Base-by-base conservation (phyloP, 2,888 invertebrate genomes). In the Acanthosepion lycidas region DNA sequence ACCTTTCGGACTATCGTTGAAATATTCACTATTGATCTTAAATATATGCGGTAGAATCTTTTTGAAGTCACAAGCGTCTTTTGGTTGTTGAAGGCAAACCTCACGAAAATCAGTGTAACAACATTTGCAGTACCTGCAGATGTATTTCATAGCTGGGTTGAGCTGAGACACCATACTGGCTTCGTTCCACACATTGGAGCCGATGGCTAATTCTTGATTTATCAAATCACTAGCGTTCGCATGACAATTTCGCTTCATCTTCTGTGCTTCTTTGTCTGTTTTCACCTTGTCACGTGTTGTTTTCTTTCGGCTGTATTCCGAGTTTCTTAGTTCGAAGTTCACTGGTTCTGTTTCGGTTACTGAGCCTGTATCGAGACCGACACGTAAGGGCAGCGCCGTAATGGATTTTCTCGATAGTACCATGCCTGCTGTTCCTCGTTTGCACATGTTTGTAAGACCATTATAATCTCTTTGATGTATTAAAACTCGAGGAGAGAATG, bases 401-500 rank as follows among this genome's bases (percentile, higher is more conserved):
- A 78, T 15, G 1, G 78, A 78, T 78, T 78, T 78, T 5, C 5
- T n/a, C 18, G 78, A n/a, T 33, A 15, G n/a, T 0, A n/a, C n/a
- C 5, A n/a, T 12, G 15, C 33, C 48, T 6, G 92, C 48, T 49
- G 28, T 51, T 3, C 28, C 48, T 18, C 18, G 20, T 28, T 49
- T 42, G 49, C 12, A 48, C 12, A 28, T 51, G 9, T n/a, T 51
- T 49, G 49, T 51, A 26, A 28, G 48, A 6, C 26, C 12, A 48
- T 92, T n/a, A 49, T 92, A 51, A n/a, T 92, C 92, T n/a, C 48
- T 51, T 15, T 48, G 92, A 28, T 92, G 92, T 49, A 92, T 92
- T 49, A 92, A n/a, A 12, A 92, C 92, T 12, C 92, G 26, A 2
- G 92, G 92, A 8, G 92, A 51, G 20, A 92, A 92, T 26, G 51